Base-by-base conservation (phyloP, 1,140 invertebrate species). In the Periplaneta americana region DNA sequence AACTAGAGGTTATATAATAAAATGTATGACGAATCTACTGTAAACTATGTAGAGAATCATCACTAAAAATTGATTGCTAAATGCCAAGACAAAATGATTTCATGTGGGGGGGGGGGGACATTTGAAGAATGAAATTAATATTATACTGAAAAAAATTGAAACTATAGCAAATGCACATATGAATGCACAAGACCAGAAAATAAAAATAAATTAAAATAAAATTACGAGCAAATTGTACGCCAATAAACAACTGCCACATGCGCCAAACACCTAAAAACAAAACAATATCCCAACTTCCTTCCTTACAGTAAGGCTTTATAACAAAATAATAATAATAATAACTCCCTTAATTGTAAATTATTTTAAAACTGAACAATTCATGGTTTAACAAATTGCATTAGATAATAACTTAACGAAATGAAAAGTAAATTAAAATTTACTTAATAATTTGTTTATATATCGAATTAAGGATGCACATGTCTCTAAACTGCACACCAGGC, bases 231-330 rank as follows among this genome's bases (percentile, higher is more conserved):
- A 36, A 37, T 37, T 11, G 39, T 66, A 66, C 10, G 36, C 34
- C 28, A 36, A 31, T 78, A 57, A 77, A 82, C 76, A 79, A 17
- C 36, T 37, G 82, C 74, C 79, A 57, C 82, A 82, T 82, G 82
- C 82, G 74, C 79, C 82, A 82, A 80, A 82, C 79, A 80, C 75
- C 79, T 80, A 82, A 80, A 80, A 80, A 80, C 33, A 31, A 80
- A 80, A 80, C 66, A 66, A 80, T 75, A 75, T 80, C 79, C 82
- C 82, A 75, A 80, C 79, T 82, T 82, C 79, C 82, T 39, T 82
- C 82, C 82, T 82, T 82, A 82, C 79, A 82, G 82, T 82, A 82
- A 82, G 82, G 82, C 79, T 82, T 80, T 74, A 35, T 32, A 74
- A 80, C 57, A 78, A 31, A 66, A 66, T n/a, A n/a, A n/a, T n/a